Base-by-base conservation (phyloP, 2,113 vertebrate species). In the Rhinopomastus cyanomelas region DNA sequence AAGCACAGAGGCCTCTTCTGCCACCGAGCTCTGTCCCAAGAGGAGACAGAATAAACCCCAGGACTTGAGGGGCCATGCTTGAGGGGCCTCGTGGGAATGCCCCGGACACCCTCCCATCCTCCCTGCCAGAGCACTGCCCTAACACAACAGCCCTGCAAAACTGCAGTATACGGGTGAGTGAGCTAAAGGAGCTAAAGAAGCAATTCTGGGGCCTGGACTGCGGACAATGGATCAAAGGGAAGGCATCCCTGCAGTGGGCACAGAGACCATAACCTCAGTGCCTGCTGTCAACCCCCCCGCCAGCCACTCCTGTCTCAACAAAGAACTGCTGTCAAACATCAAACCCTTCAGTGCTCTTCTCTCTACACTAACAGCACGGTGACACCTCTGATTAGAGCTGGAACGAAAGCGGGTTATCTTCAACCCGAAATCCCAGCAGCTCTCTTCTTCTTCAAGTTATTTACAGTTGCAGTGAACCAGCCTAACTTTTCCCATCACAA, bases 1-100 rank as follows among this genome's bases (percentile, higher is more conserved):
- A 17, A 25, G 29, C 21, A 6, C 51, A 25, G 27, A 32, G 12
- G 20, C 1, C 14, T 34, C 59, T 9, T 51, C 66, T 2, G 6
- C 7, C 34, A 49, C 11, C 1, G 11, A 36, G 8, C 44, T 34
- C 59, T 21, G 1, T 10, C 26, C 29, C 39, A 8, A 29, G 32
- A 17, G 65, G 14, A 21, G 3, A 2, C n/a, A 57, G 27, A 44
- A 49, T 5, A 42, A 65, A 16, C 34, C 16, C 9, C 1, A 3
- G 12, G 66, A 34, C 26, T 14, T n/a, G n/a, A n/a, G n/a, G n/a
- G 5, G 36, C 12, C 52, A 34, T 4, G 1, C 34, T 20, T 9
- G n/a, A 55, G 32, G 29, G 21, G 34, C 59, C 42, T 19, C 57
- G 9, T 0, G 1, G 23, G 36, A 48, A n/a, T 1, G 9, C 3